Evolutionary conservation across 2,888 invertebrate genomes (phyloP).

Genomic region (Orgyia antiqua): DNA sequence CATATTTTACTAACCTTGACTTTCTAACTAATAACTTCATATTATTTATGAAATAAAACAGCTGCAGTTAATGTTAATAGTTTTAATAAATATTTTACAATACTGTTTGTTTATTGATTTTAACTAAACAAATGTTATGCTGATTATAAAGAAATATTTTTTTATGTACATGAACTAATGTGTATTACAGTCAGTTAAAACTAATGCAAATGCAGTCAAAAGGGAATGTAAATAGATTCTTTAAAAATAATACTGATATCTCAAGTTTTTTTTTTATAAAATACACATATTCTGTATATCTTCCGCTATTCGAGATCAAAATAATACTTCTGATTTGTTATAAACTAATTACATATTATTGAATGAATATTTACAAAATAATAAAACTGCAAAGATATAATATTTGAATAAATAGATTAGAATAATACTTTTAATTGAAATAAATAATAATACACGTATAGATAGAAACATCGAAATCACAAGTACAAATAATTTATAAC

Average conservation of each 20-base stretch:
- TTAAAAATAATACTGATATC: not conserved
- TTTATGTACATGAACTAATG: not conserved
- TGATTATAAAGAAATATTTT: not conserved
- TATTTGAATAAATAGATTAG: too few relatives aligned
- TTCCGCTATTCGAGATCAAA: constrained; percentile 4
- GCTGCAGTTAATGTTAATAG: constrained; percentile 7
- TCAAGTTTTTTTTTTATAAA: too few relatives aligned
- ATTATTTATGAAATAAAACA: constrained; percentile 9
- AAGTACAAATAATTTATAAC: too few relatives aligned
- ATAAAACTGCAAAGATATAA: too few relatives aligned
- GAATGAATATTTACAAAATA: not conserved
- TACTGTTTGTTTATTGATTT: constrained; percentile 20
- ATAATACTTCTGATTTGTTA: not conserved
- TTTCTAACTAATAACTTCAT: too few relatives aligned
- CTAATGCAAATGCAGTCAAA: not conserved
- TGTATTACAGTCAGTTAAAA: not conserved
- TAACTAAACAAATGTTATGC: not conserved
- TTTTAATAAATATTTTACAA: constrained; percentile 23
- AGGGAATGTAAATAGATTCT: not conserved
- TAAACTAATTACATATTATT: not conserved
- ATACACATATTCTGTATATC: too few relatives aligned
- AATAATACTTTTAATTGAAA: too few relatives aligned
- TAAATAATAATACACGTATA: too few relatives aligned
- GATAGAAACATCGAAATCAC: too few relatives aligned
- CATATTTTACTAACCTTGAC: too few relatives aligned